Evolutionary conservation across 2,797 vertebrate genomes (phyloP).

Genomic region (Capromys pilorides): DNA sequence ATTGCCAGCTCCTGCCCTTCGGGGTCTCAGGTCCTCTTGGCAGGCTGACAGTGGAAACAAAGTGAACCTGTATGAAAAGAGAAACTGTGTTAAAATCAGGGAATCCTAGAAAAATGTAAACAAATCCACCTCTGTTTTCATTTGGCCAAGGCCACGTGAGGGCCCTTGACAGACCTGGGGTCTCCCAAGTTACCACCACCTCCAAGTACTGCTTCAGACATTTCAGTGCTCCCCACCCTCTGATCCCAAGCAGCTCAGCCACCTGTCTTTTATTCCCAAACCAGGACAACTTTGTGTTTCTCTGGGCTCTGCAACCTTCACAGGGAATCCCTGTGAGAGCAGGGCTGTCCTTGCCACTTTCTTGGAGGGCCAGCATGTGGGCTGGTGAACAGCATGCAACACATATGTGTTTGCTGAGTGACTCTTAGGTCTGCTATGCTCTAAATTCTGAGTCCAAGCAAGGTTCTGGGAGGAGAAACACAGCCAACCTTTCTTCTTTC

Average conservation of each 20-base stretch:
- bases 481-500: neutral
- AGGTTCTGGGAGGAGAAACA: neutral
- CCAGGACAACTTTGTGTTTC: neutral
- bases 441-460: neutral
- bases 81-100: too few species aligned
- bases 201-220: neutral
- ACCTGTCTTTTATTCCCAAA: neutral
- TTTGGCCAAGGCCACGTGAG: neutral
- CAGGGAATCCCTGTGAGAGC: neutral
- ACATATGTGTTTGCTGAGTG: neutral
- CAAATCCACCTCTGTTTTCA: neutral
- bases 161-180: neutral
- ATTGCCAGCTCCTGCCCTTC: too few species aligned
- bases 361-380: neutral
- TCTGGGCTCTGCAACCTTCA: neutral
- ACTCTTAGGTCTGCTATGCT: neutral
- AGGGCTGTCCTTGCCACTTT: neutral
- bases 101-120: too few species aligned
- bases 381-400: neutral
- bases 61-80: too few species aligned
- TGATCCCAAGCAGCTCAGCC: neutral
- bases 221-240: neutral
- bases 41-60: too few species aligned
- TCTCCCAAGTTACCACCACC: neutral
- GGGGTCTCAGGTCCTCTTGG: too few species aligned